These are phyloP conservation scores for Litoditis marina DNA, from an alignment of 2,888 invertebrate genomes.

Conservation along the genomic window DNA sequence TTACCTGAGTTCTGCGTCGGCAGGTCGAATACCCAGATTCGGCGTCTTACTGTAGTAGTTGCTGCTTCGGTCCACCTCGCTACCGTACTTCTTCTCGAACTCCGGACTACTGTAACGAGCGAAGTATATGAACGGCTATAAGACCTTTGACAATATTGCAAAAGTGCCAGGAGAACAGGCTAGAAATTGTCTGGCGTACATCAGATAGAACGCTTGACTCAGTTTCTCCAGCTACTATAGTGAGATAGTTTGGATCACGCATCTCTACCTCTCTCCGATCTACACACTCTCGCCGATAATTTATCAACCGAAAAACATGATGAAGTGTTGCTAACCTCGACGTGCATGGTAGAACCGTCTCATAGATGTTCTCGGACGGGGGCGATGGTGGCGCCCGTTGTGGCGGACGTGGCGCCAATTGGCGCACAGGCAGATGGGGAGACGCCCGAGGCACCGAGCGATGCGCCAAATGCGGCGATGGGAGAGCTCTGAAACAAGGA, in stretches of 20 bases:
- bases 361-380: conserved; percentile 55
- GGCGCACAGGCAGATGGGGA: too few species aligned
- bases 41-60: conserved; percentile 41
- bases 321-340: not conserved
- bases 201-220: too few species aligned
- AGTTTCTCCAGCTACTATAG: too few species aligned
- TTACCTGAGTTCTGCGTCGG: conserved; percentile 1
- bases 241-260: too few species aligned
- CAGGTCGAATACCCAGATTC: conserved; percentile 15
- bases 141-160: too few species aligned
- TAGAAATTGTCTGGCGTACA: too few species aligned
- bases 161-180: too few species aligned
- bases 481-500: too few species aligned
- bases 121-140: too few species aligned
- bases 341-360: conserved; percentile 48
- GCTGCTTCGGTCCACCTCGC: not conserved
- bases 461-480: conserved; percentile 2
- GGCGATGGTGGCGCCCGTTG: conserved; percentile 33
- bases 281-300: too few species aligned
- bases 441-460: too few species aligned
- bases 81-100: conserved; percentile 27
- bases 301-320: not conserved
- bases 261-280: too few species aligned
- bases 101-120: conserved; percentile 24
- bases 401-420: conserved; percentile 32